Conservation (phyloP, 2,888 invertebrate genomes). For the Ferdinandea cuprea region DNA sequence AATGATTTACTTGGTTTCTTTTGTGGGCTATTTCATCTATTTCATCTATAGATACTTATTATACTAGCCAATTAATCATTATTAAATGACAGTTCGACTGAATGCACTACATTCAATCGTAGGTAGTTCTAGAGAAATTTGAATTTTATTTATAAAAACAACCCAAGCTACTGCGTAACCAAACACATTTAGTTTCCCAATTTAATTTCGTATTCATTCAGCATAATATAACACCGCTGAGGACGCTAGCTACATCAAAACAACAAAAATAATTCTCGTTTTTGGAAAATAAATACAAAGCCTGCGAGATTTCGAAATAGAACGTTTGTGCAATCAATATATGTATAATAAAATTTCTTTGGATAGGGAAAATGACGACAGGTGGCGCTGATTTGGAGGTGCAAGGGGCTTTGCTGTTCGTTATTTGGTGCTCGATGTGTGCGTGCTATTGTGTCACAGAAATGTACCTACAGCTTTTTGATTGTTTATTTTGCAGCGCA, state of each 20-base stretch:
- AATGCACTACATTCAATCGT: constrained; percentile 7
- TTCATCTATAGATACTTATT: constrained; percentile 23
- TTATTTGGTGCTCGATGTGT: background rate
- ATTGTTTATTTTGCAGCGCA: constrained; percentile 46
- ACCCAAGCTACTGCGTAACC: background rate
- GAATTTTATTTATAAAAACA: background rate
- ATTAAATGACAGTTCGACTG: constrained; percentile 31
- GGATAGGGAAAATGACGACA: constrained; percentile 39
- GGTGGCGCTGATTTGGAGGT: constrained; percentile 44
- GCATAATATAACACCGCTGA: constrained; percentile 12
- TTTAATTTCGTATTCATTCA: constrained; percentile 54
- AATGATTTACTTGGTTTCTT: constrained; percentile 37
- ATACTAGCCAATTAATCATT: constrained; percentile 42
- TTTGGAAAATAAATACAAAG: constrained; percentile 4
- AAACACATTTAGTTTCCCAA: constrained; percentile 46
- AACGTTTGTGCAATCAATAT: constrained; percentile 48
- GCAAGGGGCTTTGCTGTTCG: background rate
- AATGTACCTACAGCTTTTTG: constrained; percentile 37
- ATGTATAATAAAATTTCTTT: constrained; percentile 32
- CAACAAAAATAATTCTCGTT: constrained; percentile 39
- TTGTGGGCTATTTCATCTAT: constrained; percentile 10
- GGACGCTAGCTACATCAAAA: constrained; percentile 20
- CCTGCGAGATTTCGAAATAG: constrained; percentile 23
- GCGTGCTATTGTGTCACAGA: constrained; percentile 27
- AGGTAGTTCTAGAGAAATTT: no score